Conservation (phyloP, 2,797 vertebrate genomes). For the Ataeniobius toweri region DNA sequence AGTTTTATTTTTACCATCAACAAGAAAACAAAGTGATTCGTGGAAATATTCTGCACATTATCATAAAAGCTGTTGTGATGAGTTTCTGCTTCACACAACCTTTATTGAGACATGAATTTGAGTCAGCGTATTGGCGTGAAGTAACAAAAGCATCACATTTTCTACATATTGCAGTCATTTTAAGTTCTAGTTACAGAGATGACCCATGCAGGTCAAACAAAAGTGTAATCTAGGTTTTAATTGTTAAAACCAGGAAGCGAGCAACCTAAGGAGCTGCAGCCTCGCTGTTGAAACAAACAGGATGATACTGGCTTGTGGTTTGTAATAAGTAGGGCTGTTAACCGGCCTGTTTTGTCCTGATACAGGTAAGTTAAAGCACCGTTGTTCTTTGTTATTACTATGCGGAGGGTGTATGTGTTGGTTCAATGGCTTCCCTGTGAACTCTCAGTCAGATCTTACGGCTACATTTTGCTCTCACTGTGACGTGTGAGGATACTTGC, state of each 20-base stretch:
- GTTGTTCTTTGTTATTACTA: conserved; percentile 6
- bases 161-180: background rate
- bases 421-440: conserved; percentile 14
- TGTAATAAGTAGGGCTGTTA: conserved; percentile 43
- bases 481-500: conserved; percentile 62
- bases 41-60: background rate
- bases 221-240: conserved; percentile 27
- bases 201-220: conserved; percentile 13
- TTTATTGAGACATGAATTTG: background rate
- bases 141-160: background rate
- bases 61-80: background rate
- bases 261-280: conserved; percentile 50
- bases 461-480: conserved; percentile 30
- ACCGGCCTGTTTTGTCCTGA: conserved; percentile 21
- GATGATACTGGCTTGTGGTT: conserved; percentile 37
- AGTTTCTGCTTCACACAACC: background rate
- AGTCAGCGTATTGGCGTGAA: background rate
- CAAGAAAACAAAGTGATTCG: background rate
- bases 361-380: conserved; percentile 1
- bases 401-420: conserved; percentile 25
- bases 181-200: background rate
- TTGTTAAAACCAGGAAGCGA: conserved; percentile 56
- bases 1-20: background rate
- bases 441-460: conserved; percentile 41
- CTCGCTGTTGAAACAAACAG: conserved; percentile 43